phyloP scores from a whole-genome alignment of 2,888 invertebrate species.

The Drosophila sordidapex region DNA sequence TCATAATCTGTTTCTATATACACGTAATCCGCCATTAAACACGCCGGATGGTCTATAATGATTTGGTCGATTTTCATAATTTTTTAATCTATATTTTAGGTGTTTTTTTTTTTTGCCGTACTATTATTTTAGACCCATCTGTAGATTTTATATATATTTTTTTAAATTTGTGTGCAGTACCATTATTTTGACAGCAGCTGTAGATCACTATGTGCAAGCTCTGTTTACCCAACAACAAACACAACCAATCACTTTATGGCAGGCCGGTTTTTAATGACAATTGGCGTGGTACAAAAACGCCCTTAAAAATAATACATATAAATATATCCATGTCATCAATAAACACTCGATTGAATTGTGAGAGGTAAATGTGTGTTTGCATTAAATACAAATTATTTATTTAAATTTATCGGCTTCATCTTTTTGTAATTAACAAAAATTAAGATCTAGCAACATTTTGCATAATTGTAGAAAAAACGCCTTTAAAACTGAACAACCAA shows the following conservation, averaged over 20 bases:
- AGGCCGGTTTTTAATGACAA: slow-evolving; percentile 38
- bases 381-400: neutral
- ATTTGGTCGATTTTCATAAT: neutral
- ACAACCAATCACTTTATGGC: slow-evolving; percentile 17
- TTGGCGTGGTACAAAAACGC: slow-evolving; percentile 23
- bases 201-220: slow-evolving; percentile 11
- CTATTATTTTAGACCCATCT: no score
- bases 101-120: no score
- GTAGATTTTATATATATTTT: no score
- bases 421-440: neutral
- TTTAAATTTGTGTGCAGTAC: neutral
- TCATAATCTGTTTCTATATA: neutral
- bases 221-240: slow-evolving; percentile 23
- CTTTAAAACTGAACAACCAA: neutral
- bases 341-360: neutral
- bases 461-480: neutral
- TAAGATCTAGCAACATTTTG: neutral
- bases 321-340: neutral
- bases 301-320: slow-evolving; percentile 11
- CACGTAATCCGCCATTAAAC: neutral
- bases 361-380: neutral
- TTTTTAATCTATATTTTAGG: no score
- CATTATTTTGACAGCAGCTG: neutral
- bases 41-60: no score
- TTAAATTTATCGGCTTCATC: neutral